These are phyloP conservation scores for Beris chalybata DNA, from an alignment of 2,888 invertebrate genomes.

Conservation along the genomic window DNA sequence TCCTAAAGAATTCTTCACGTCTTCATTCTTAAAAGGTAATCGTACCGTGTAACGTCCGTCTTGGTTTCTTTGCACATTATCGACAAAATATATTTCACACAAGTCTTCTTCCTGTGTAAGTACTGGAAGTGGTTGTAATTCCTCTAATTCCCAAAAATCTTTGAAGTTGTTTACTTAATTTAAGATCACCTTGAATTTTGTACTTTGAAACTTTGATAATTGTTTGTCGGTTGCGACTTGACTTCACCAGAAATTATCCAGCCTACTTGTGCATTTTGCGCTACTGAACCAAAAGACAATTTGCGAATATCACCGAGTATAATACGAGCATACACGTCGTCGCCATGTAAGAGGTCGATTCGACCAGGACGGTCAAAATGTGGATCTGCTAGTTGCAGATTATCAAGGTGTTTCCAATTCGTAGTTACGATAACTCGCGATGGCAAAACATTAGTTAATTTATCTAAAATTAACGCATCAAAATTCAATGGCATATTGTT, in stretches of 20 bases:
- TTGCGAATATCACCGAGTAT: neutral
- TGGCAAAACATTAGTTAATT: neutral
- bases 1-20: no score
- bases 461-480: no score
- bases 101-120: neutral
- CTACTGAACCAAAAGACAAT: neutral
- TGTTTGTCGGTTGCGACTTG: neutral
- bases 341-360: neutral
- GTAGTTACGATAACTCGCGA: neutral
- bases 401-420: neutral
- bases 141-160: no score
- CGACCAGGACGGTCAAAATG: neutral
- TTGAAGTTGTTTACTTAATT: no score
- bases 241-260: neutral
- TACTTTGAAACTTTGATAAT: neutral
- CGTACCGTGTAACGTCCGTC: no score
- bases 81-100: neutral
- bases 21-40: no score
- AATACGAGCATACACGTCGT: neutral
- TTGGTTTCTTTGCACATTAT: no score
- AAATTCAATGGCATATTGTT: no score
- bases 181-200: no score
- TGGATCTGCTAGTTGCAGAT: neutral
- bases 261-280: neutral
- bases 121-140: neutral